Evolutionary conservation across 2,113 vertebrate genomes (phyloP), one percentile per base, ranked within the genome.

Genomic region (Tretioscincus oriximinensis): DNA sequence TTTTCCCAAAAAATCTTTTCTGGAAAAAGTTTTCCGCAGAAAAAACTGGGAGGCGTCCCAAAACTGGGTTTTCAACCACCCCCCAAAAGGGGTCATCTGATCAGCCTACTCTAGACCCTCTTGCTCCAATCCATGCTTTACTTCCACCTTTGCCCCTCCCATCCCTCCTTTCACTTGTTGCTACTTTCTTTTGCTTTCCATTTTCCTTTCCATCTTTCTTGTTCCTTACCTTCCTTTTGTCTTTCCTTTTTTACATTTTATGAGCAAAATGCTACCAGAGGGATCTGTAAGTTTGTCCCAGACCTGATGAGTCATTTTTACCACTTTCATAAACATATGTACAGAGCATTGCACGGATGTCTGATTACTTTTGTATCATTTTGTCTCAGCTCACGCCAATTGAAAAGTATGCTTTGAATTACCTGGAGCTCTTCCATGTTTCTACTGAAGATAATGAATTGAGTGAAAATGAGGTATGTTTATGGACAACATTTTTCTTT

Each of bases 341-440:
- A 18, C 18, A 58, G 54, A 58, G 14, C 54, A 58, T 16, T 58
- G 54, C 54, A 14, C 4, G 54, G 54, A 58, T 4, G 54, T 58
- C 14, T 18, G 54, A 67, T 65, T 58, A 63, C 71, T 5, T 61
- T 35, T 82, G 70, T 73, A n/a, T 87, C 18, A 0, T 73, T 0
- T 85, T 77, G 68, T 65, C 80, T 86, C 88, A 98, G 97, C 96
- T 98, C 81, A 98, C 97, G 63, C 97, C 97, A n/a, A 98, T 98
- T 85, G 97, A 98, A 92, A 96, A 95, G 82, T 98, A 98, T 41
- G 97, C 97, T 63, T 94, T 98, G 87, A 97, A 98, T 92, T 98
- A 97, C 84, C 92, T 98, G 87, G 97, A 98, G 87, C 95, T 96
- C 84, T 95, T 97, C 84, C 96, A 97, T 0, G 82, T 92, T 86